Conservation (phyloP, 2,797 vertebrate species). For the Borostomias antarcticus region DNA sequence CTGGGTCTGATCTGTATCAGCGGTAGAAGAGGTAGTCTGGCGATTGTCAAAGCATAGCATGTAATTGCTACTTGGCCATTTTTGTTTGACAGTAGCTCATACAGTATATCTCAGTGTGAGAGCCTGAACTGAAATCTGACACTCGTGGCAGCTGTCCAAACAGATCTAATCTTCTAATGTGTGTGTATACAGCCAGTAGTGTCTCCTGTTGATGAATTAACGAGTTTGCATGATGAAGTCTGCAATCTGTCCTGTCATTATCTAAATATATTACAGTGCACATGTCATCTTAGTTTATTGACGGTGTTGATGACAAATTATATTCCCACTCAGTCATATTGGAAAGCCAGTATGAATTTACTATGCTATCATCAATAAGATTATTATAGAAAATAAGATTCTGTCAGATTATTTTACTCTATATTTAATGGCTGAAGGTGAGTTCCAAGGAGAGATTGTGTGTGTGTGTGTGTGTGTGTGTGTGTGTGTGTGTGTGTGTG, state of each 20-base stretch:
- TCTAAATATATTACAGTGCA: not conserved
- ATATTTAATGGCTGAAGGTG: too few relatives aligned
- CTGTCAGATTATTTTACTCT: not conserved
- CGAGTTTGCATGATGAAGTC: not conserved
- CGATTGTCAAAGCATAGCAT: not conserved
- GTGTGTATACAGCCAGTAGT: too few relatives aligned
- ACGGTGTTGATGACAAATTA: not conserved
- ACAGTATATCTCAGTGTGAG: too few relatives aligned
- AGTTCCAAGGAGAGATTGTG: not conserved
- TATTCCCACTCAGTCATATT: too few relatives aligned
- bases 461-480: not conserved
- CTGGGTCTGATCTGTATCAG: not conserved
- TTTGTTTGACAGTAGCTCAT: too few relatives aligned
- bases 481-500: not conserved
- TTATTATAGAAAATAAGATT: not conserved
- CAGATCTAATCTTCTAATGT: too few relatives aligned
- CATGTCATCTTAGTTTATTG: not conserved
- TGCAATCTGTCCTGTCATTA: not conserved
- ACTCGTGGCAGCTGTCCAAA: too few relatives aligned
- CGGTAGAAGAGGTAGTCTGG: not conserved
- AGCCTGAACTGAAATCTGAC: not conserved
- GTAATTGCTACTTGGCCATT: too few relatives aligned
- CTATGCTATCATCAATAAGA: not conserved
- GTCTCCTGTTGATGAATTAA: not conserved
- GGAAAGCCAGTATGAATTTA: not conserved